Percentiles rank a stretch among this genome's conserved stretches.
Evolutionary conservation across 2,888 invertebrate genomes (phyloP).

Genomic region (Ptilodon capucinus): DNA sequence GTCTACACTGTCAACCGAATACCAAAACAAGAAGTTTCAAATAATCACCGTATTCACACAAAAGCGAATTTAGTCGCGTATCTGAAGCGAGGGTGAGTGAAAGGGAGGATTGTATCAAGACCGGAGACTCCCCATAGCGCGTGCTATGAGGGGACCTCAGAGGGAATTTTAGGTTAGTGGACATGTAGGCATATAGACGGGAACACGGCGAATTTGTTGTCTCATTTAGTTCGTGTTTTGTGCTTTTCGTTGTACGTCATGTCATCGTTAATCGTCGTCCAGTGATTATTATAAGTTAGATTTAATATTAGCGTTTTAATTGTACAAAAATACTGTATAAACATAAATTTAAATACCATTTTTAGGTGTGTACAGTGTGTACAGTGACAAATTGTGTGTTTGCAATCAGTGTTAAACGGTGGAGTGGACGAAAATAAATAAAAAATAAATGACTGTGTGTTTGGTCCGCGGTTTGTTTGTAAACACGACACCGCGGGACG

Average conservation of each 20-base stretch:
- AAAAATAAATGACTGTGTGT: constrained; percentile 44
- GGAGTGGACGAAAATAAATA: constrained; percentile 29
- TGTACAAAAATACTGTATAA: constrained; percentile 18
- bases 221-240: constrained; percentile 82
- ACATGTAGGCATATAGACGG: constrained; percentile 83
- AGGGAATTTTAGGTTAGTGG: constrained; percentile 82
- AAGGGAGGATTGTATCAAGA: constrained; percentile 78
- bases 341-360: constrained; percentile 15
- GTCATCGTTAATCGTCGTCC: constrained; percentile 77
- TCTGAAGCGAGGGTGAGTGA: constrained; percentile 75
- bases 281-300: constrained; percentile 54
- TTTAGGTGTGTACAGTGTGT: constrained; percentile 31
- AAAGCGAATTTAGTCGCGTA: constrained; percentile 74
- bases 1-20: constrained; percentile 39
- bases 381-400: constrained; percentile 38
- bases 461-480: constrained; percentile 68
- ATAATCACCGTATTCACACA: constrained; percentile 76
- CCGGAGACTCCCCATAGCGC: constrained; percentile 70
- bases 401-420: constrained; percentile 30
- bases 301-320: constrained; percentile 33
- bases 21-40: constrained; percentile 69
- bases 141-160: constrained; percentile 71
- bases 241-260: constrained; percentile 80
- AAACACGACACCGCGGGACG: constrained; percentile 73
- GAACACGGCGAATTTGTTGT: constrained; percentile 82